Conservation (phyloP, 2,113 vertebrate genomes). For the Fregata magnificens region DNA sequence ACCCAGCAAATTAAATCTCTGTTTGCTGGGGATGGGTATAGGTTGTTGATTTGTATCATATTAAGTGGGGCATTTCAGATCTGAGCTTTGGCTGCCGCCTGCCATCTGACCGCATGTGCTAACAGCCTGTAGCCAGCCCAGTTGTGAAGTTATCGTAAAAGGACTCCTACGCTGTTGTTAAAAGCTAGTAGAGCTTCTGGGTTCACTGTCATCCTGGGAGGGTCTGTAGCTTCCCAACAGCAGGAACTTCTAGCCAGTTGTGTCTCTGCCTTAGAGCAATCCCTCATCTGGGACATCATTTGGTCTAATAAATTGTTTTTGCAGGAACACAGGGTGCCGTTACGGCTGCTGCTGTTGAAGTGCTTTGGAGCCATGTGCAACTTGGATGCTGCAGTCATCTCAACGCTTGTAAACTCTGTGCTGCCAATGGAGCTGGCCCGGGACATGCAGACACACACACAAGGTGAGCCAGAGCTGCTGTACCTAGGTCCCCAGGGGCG, state of each 20-base stretch:
- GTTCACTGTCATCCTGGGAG: not conserved
- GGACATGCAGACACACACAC: conserved; percentile 91
- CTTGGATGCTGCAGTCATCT: conserved; percentile 90
- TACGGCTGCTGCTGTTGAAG: conserved; percentile 92
- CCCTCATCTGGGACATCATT: not conserved
- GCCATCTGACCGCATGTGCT: rapidly evolving
- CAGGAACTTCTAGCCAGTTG: not conserved
- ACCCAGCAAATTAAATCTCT: not conserved
- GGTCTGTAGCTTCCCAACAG: not conserved
- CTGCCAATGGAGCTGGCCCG: conserved; percentile 96
- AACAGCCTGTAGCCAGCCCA: not conserved
- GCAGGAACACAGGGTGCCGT: conserved; percentile 89
- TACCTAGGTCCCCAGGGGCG: rapidly evolving
- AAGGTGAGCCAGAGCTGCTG: conserved; percentile 75
- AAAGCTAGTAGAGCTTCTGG: not conserved
- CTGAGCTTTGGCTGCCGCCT: not conserved
- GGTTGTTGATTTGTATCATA: not conserved
- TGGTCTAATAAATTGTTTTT: not conserved
- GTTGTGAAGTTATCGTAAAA: not conserved
- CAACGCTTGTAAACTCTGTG: conserved; percentile 91
- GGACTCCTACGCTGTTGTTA: not conserved
- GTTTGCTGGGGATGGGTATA: not conserved
- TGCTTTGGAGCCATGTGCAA: conserved; percentile 98
- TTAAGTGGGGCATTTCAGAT: not conserved
- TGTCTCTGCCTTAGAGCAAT: not conserved